Conservation (phyloP, 2,888 invertebrate species). For the Dusona sp. region DNA sequence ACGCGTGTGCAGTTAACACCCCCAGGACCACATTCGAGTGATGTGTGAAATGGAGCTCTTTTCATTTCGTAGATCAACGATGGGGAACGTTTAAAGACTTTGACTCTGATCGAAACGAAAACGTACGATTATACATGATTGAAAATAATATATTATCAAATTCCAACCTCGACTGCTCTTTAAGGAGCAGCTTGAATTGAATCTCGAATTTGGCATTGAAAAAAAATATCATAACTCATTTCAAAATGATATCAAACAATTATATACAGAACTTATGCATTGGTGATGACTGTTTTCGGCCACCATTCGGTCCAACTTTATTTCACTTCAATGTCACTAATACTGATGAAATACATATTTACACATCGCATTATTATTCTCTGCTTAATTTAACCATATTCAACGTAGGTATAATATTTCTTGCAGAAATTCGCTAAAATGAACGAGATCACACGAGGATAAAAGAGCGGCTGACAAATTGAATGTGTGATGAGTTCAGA, state of each 20-base stretch:
- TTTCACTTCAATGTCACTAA: neutral
- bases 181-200: neutral
- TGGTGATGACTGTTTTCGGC: too few species aligned
- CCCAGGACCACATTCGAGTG: constrained; percentile 24
- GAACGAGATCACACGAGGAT: constrained; percentile 47
- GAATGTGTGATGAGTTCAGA: constrained; percentile 81
- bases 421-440: constrained; percentile 30
- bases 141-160: constrained; percentile 16
- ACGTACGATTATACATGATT: neutral
- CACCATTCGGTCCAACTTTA: neutral
- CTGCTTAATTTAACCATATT: constrained; percentile 19
- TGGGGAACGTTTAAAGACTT: constrained; percentile 41
- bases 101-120: constrained; percentile 15
- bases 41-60: constrained; percentile 37
- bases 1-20: constrained; percentile 77
- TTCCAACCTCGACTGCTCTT: neutral
- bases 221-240: neutral
- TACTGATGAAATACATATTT: neutral
- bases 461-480: constrained; percentile 80
- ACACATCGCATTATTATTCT: neutral
- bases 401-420: constrained; percentile 26
- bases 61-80: constrained; percentile 70
- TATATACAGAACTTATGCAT: neutral
- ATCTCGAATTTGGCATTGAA: neutral
- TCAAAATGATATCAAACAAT: neutral